Conservation (phyloP, 2,797 vertebrate species). For the Dendrocincla fuliginosa region DNA sequence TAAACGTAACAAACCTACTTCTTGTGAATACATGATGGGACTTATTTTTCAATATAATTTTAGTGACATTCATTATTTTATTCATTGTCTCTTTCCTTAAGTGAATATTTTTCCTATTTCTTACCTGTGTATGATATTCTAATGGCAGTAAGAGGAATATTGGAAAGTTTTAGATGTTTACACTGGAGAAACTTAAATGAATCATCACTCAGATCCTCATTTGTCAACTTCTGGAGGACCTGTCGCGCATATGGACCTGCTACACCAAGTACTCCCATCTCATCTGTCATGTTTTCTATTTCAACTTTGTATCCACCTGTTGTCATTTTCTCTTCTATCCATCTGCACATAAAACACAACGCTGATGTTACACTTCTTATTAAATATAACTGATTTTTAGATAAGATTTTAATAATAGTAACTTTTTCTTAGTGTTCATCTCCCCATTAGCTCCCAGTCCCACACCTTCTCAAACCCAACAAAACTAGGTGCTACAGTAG, state of each 20-base stretch:
- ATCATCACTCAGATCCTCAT: slow-evolving; percentile 84
- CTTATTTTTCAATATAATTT: neutral
- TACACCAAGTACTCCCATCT: slow-evolving; percentile 89
- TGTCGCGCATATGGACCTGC: slow-evolving; percentile 88
- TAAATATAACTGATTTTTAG: neutral
- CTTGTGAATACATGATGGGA: neutral
- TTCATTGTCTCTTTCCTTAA: neutral
- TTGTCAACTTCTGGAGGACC: slow-evolving; percentile 93
- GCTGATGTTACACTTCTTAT: neutral
- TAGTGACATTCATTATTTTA: neutral
- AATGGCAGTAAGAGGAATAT: slow-evolving; percentile 83
- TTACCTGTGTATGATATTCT: slow-evolving; percentile 97
- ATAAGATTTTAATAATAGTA: neutral
- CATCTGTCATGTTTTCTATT: slow-evolving; percentile 89
- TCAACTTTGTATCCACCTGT: slow-evolving; percentile 83
- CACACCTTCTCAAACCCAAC: neutral
- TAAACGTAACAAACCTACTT: neutral
- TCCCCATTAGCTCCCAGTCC: neutral
- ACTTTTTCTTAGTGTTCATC: neutral
- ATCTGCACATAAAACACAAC: slow-evolving; percentile 77
- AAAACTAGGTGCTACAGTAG: neutral
- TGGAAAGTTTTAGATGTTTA: slow-evolving; percentile 82
- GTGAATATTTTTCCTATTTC: neutral
- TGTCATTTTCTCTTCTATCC: slow-evolving; percentile 87
- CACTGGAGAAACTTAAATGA: slow-evolving; percentile 92